phyloP scores from a whole-genome alignment of 2,888 invertebrate genomes.

The Yponomeuta evonymella region DNA sequence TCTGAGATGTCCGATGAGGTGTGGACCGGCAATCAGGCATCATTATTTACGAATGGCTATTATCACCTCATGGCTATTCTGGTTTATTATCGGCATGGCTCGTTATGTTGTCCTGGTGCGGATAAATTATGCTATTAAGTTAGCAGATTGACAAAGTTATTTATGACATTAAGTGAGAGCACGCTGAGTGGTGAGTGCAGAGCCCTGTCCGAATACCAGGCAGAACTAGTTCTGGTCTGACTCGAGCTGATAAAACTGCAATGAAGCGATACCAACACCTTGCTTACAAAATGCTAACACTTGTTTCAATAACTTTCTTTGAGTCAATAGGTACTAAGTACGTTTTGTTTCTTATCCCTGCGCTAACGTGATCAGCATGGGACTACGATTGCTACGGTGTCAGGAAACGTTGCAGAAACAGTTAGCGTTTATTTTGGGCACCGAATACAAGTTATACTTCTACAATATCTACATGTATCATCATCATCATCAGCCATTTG shows the following conservation, averaged over 20 bases:
- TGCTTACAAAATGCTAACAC: slow-evolving; percentile 1
- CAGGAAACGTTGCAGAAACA: slow-evolving; percentile 7
- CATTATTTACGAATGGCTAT: slow-evolving; percentile 74
- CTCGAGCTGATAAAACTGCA: slow-evolving; percentile 11
- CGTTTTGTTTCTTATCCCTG: slow-evolving; percentile 1
- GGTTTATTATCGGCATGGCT: slow-evolving; percentile 73
- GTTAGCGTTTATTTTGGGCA: neutral
- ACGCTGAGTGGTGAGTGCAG: slow-evolving; percentile 57
- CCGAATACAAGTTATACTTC: no score
- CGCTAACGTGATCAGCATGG: slow-evolving; percentile 6
- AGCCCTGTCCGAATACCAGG: slow-evolving; percentile 31
- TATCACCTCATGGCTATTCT: slow-evolving; percentile 75
- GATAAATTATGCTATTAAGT: slow-evolving; percentile 76
- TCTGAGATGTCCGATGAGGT: slow-evolving; percentile 51
- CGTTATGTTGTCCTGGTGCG: slow-evolving; percentile 73
- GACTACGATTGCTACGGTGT: neutral
- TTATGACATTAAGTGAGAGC: slow-evolving; percentile 69
- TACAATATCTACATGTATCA: no score
- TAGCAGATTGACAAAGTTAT: slow-evolving; percentile 76
- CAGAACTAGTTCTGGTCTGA: slow-evolving; percentile 22
- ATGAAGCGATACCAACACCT: slow-evolving; percentile 1
- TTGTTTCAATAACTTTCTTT: neutral
- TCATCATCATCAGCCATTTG: no score
- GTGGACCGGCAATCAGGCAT: slow-evolving; percentile 70
- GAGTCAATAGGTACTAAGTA: neutral